Conservation (phyloP, 2,888 invertebrate genomes). For the Pheosia tremula region DNA sequence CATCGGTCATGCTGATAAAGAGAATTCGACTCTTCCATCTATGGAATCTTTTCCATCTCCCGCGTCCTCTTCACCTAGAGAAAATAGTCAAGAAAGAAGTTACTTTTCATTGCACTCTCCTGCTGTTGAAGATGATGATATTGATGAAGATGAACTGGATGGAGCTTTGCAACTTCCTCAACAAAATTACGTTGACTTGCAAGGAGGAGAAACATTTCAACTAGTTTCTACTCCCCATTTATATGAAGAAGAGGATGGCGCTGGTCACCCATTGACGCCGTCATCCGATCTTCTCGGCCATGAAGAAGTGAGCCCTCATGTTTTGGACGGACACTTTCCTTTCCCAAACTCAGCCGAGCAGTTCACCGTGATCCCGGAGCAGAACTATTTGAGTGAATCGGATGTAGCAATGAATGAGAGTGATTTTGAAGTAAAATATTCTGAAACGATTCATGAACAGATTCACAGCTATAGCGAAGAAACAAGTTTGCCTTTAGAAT, state of each 20-base stretch:
- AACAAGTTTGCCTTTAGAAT: constrained; percentile 54
- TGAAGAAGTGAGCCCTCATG: constrained; percentile 77
- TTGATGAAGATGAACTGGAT: constrained; percentile 76
- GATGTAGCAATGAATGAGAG: constrained; percentile 69
- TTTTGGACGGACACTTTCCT: constrained; percentile 79
- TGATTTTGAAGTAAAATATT: constrained; percentile 79
- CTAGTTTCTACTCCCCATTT: constrained; percentile 83
- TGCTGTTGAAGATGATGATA: constrained; percentile 73
- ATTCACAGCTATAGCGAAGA: constrained; percentile 55
- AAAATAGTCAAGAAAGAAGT: constrained; percentile 82
- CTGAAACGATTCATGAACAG: constrained; percentile 68
- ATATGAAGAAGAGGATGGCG: constrained; percentile 86
- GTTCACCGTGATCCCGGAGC: constrained; percentile 81
- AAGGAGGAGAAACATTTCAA: constrained; percentile 86
- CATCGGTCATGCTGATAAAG: constrained; percentile 86
- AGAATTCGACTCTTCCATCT: constrained; percentile 66
- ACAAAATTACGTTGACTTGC: constrained; percentile 85
- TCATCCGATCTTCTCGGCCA: constrained; percentile 76
- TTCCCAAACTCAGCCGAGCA: constrained; percentile 80
- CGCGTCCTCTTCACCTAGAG: constrained; percentile 78
- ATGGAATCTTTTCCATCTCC: constrained; percentile 81
- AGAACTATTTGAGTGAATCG: constrained; percentile 68
- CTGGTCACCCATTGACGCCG: constrained; percentile 80
- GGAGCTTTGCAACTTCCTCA: constrained; percentile 76
- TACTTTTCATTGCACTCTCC: constrained; percentile 76